Conservation (phyloP, 2,113 vertebrate species). For the Suricata suricatta region DNA sequence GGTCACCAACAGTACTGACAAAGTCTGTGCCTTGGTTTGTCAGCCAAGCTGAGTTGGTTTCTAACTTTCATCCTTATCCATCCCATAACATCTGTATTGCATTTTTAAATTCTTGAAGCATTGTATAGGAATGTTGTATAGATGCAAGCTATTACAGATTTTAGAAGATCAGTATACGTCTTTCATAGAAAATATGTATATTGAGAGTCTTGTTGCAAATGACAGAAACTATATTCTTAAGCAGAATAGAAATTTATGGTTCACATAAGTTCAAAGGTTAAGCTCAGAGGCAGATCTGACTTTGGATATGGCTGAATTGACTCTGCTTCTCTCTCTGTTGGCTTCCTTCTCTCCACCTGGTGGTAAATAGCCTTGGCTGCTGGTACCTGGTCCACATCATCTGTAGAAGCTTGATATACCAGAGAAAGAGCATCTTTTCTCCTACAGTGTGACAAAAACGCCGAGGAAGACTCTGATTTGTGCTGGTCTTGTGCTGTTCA, state of each 20-base stretch:
- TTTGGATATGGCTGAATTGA: background rate
- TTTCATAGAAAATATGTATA: background rate
- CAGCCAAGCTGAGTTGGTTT: background rate
- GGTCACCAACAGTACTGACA: background rate
- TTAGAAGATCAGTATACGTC: background rate
- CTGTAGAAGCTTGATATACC: background rate
- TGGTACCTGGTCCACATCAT: background rate
- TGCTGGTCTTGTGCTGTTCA: background rate
- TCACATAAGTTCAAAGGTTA: background rate
- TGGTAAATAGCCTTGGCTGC: background rate
- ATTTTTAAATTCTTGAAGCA: background rate
- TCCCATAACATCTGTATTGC: background rate
- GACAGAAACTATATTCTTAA: slow-evolving; percentile 15
- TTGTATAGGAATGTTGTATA: background rate
- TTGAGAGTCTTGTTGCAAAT: background rate
- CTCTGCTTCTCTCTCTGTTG: background rate
- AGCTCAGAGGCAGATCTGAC: background rate
- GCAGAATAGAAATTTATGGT: background rate
- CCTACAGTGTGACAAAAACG: background rate
- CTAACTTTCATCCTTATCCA: background rate
- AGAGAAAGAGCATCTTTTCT: background rate
- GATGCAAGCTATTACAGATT: background rate
- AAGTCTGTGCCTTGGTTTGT: background rate
- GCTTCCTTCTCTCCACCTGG: background rate
- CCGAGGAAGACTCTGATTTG: background rate